A percentile compares a stretch with the other conserved stretches of the same genome.
phyloP scores from a whole-genome alignment of 2,888 invertebrate genomes.

The Bhutanitis thaidina region DNA sequence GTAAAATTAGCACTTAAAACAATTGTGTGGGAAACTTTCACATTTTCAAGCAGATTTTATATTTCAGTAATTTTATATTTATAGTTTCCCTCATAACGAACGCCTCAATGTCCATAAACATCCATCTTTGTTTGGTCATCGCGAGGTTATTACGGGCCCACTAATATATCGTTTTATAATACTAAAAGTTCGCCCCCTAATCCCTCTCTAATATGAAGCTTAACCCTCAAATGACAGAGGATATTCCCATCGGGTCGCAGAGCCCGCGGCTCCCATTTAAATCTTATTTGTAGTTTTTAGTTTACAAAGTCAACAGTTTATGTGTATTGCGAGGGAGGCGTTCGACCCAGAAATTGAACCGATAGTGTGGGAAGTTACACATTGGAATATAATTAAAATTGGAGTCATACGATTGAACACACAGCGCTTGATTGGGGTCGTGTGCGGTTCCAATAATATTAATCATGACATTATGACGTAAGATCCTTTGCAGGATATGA shows the following conservation, averaged over 20 bases:
- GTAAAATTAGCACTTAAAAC: too few species aligned
- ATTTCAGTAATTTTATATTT: too few species aligned
- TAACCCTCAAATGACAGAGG: constrained; percentile 29
- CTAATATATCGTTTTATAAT: constrained; percentile 14
- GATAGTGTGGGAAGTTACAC: constrained; percentile 18
- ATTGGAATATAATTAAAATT: constrained; percentile 22
- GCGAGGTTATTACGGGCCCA: constrained; percentile 1
- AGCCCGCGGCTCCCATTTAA: constrained; percentile 55
- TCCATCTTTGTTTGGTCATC: constrained; percentile 1
- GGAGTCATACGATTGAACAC: neutral
- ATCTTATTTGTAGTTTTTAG: constrained; percentile 76
- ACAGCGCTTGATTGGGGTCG: neutral
- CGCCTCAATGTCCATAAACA: neutral
- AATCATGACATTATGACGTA: too few species aligned
- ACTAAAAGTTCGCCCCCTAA: constrained; percentile 21
- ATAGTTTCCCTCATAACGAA: too few species aligned
- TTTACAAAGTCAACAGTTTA: constrained; percentile 62
- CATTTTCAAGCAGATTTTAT: too few species aligned
- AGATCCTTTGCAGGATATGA: too few species aligned
- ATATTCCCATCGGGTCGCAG: constrained; percentile 17
- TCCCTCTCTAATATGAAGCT: constrained; percentile 29
- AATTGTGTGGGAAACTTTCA: too few species aligned
- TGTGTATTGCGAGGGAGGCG: constrained; percentile 31
- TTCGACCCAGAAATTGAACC: constrained; percentile 33
- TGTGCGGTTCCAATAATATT: too few species aligned